Evolutionary conservation across 2,113 vertebrate species (phyloP), one percentile per base, ranked within the genome.

Genomic region (Phrynocephalus versicolor): DNA sequence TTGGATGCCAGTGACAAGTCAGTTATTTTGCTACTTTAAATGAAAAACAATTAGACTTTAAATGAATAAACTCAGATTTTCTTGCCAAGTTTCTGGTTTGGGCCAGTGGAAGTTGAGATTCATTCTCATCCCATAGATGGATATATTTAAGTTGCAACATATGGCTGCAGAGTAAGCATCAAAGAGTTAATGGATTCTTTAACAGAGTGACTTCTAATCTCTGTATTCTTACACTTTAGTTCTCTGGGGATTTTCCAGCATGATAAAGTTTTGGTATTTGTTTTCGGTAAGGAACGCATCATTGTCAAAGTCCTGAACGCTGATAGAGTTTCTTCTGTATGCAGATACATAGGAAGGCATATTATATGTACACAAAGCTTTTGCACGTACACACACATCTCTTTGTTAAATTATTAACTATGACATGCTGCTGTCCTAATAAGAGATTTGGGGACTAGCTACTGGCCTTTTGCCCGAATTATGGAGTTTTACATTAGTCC

Each of bases 351-450:
- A 79, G 2, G 60, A 10, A 79, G 18, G 55, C 18, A 45, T 60
- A 23, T 10, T 58, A 77, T 76, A 62, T 35, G 23, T 35, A 87
- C 67, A 72, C 74, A 78, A 57, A 78, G 27, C 51, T 1, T 45
- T 21, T 73, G 57, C 55, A 83, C 75, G n/a, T 65, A 79, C 67
- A 73, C 19, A n/a, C 35, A 10, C 0, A 73, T 0, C 77, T 51
- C 1, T 8, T 51, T 75, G 86, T 86, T 93, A 88, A 92, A 92
- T 94, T 92, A 94, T 94, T 95, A 95, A 95, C 93, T 81, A 93
- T 78, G 92, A 79, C 85, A 92, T 89, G 41, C 88, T 87, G 67
- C 91, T 88, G 94, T 89, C 88, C 89, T 90, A 92, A 27, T 0
- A 19, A 73, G 73, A 71, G 89, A 16, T 92, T 82, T 94, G 88